A percentile compares a stretch with the other conserved stretches of the same genome.
Evolutionary conservation across 2,113 vertebrate genomes (phyloP).

Genomic region (Sceloporus undulatus): DNA sequence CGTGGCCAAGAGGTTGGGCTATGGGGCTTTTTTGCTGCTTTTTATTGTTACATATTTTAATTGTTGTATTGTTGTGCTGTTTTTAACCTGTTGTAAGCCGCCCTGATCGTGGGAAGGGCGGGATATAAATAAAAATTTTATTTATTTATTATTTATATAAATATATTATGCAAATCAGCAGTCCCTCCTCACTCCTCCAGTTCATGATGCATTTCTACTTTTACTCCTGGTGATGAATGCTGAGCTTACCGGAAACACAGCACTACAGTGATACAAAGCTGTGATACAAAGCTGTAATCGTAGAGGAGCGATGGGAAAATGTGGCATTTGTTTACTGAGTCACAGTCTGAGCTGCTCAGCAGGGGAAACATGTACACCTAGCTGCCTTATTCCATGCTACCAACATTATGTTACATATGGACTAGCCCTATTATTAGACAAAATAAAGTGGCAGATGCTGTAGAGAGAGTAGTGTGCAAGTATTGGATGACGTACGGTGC

Average conservation of each 20-base stretch:
- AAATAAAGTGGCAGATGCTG: background rate
- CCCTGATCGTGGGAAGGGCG: too few species aligned
- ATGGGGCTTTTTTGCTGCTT: too few species aligned
- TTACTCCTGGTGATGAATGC: background rate
- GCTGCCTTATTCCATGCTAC: background rate
- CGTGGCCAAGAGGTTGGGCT: too few species aligned
- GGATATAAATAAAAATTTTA: too few species aligned
- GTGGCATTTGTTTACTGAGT: background rate
- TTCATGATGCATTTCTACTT: background rate
- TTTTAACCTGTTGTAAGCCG: too few species aligned
- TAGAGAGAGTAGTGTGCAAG: background rate
- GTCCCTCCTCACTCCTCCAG: background rate
- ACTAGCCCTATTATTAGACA: background rate
- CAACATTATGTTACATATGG: background rate
- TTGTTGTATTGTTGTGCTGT: too few species aligned
- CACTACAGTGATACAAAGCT: background rate
- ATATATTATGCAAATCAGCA: constrained; percentile 24
- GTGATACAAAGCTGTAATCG: background rate
- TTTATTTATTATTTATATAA: too few species aligned
- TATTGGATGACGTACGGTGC: background rate
- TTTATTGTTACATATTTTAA: too few species aligned
- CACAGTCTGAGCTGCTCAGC: background rate
- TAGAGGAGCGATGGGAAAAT: background rate
- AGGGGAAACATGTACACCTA: background rate
- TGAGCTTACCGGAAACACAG: background rate